Base-by-base conservation (phyloP, 2,888 invertebrate species). In the Spodoptera picta region DNA sequence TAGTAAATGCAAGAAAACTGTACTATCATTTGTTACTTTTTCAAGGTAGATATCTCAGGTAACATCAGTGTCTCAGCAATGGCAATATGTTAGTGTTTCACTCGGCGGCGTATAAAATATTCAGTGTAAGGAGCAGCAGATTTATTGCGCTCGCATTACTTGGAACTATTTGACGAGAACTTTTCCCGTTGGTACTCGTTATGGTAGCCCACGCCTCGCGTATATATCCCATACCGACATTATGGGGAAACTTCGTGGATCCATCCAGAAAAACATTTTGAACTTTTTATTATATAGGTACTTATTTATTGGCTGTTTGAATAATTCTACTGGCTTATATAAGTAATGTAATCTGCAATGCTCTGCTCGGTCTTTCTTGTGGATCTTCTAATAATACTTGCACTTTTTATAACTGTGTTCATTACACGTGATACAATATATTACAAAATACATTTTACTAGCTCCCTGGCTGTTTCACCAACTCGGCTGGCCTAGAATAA, bases 41-140 rank as follows among this genome's bases (percentile, higher is more conserved):
- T 36, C 7, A 46, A 31, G 9, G 36, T 41, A 43, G 45, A 47
- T 41, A 61, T 42, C 51, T 64, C 52, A 44, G 36, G 36, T n/a
- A 52, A 65, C 54, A 75, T 75, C 58, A 52, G 67, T 62, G 58
- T 48, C 45, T 19, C 54, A 31, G 47, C 61, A 56, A 64, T 53
- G 71, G 73, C 64, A 69, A 77, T 70, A 79, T 74, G 70, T 83
- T 74, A 73, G 68, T 74, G 72, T 76, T 79, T 80, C 80, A 76
- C 79, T 81, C 75, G 63, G 73, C 61, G 61, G 60, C 62, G 61
- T 72, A 77, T 89, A 85, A 89, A 90, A 89, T 90, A 89, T 89
- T 88, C 87, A 90, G 75, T 59, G 75, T 73, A 79, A 73, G 81
- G 81, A 78, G 79, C 77, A 72, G 80, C 73, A 69, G 76, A 81